phyloP scores from a whole-genome alignment of 2,888 invertebrate species.

The Griposia aprilina region DNA sequence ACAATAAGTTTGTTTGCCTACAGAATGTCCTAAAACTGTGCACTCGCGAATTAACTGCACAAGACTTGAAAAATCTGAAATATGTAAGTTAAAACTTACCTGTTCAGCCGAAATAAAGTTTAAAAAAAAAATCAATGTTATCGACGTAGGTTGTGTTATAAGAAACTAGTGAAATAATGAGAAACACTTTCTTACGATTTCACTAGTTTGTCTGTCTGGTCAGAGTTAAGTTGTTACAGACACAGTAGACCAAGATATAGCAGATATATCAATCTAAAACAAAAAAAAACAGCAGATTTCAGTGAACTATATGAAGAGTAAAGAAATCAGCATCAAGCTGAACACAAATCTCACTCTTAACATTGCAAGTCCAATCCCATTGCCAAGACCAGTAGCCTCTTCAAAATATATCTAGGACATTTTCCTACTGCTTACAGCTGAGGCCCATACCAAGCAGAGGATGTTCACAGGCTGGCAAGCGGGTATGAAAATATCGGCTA shows the following conservation, averaged over 20 bases:
- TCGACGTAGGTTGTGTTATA: neutral
- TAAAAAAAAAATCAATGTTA: neutral
- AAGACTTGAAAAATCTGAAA: neutral
- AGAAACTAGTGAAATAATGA: neutral
- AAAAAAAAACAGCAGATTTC: neutral
- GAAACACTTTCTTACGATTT: neutral
- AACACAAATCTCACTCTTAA: constrained; percentile 8
- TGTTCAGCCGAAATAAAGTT: neutral
- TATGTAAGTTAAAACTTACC: too few relatives aligned
- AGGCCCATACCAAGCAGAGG: constrained; percentile 22
- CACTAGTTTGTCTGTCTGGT: neutral
- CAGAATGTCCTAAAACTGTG: constrained; percentile 12
- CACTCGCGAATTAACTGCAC: neutral
- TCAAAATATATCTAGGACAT: constrained; percentile 45
- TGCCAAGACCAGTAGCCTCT: constrained; percentile 35
- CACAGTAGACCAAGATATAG: neutral
- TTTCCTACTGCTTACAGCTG: neutral
- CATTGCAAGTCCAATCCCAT: neutral
- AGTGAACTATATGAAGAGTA: neutral
- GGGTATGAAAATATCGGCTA: constrained; percentile 54
- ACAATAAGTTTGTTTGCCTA: neutral
- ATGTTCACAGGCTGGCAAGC: constrained; percentile 37
- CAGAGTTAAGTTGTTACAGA: neutral
- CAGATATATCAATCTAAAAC: neutral
- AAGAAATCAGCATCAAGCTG: neutral